These are phyloP conservation scores for Pteronotus mesoamericanus DNA, from an alignment of 2,797 vertebrate genomes.

Conservation along the genomic window DNA sequence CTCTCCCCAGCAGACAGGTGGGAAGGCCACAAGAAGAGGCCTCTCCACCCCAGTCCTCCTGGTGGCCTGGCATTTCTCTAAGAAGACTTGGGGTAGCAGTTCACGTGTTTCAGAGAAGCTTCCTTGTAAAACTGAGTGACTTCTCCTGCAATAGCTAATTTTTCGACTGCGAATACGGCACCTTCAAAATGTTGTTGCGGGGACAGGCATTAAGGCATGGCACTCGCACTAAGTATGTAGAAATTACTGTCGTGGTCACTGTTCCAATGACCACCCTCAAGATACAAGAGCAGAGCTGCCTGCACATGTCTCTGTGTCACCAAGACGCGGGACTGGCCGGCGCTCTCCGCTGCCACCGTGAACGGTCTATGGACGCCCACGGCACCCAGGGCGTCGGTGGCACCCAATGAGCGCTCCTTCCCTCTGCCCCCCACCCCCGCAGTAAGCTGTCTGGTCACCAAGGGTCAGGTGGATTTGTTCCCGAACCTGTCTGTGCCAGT, in stretches of 20 bases:
- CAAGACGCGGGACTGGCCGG: accelerated
- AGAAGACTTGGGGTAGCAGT: not conserved
- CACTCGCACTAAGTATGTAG: not conserved
- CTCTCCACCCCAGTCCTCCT: not conserved
- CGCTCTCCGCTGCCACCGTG: accelerated
- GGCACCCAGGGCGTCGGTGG: not conserved
- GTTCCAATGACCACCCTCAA: accelerated
- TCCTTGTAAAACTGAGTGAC: not conserved
- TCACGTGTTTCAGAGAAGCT: not conserved
- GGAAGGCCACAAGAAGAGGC: not conserved
- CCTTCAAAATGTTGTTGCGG: accelerated
- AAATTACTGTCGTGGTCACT: not conserved
- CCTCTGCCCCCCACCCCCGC: not conserved
- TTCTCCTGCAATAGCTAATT: not conserved
- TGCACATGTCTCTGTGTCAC: not conserved
- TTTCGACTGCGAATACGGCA: not conserved
- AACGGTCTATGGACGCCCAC: accelerated
- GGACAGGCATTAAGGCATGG: not conserved
- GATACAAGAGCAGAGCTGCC: not conserved
- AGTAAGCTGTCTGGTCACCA: not conserved
- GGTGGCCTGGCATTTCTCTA: not conserved
- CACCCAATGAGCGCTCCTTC: accelerated
- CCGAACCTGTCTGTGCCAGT: not conserved
- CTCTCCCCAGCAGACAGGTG: accelerated
- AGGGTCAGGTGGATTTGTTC: not conserved